Percentiles rank a stretch among this genome's conserved stretches.
Conservation (phyloP, 2,888 invertebrate genomes). For the Caenorhabditis sp. region DNA sequence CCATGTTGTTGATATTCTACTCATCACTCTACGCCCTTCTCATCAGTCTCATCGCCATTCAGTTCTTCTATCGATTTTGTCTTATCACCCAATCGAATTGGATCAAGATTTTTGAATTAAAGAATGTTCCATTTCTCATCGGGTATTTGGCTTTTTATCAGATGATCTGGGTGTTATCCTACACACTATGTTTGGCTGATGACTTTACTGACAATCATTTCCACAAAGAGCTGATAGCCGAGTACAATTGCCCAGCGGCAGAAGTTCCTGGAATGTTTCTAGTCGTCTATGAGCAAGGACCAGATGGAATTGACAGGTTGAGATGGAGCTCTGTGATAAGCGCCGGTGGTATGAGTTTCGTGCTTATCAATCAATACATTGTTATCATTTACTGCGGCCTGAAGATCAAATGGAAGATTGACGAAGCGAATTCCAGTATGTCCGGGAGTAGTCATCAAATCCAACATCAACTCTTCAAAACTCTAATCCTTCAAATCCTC, state of each 20-base stretch:
- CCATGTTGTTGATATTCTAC: neutral
- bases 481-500: neutral
- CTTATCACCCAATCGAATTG: neutral
- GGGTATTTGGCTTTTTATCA: neutral
- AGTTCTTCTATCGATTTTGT: constrained; percentile 1
- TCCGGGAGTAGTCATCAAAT: neutral
- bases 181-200: too few relatives aligned
- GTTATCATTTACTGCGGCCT: neutral
- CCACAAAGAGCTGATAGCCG: too few relatives aligned
- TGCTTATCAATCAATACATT: neutral
- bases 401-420: neutral
- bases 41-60: neutral
- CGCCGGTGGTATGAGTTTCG: neutral
- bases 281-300: too few relatives aligned
- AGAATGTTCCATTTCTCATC: too few relatives aligned
- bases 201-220: too few relatives aligned
- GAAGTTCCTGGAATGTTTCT: too few relatives aligned
- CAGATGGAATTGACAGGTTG: too few relatives aligned
- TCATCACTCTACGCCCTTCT: neutral
- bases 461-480: neutral
- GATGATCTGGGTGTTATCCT: neutral
- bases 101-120: neutral
- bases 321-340: neutral
- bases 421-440: neutral
- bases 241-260: too few relatives aligned